A percentile compares a stretch with the other conserved stretches of the same genome.
These are phyloP conservation scores for Ormyrus thymus DNA, from an alignment of 2,888 invertebrate species.

Conservation along the genomic window DNA sequence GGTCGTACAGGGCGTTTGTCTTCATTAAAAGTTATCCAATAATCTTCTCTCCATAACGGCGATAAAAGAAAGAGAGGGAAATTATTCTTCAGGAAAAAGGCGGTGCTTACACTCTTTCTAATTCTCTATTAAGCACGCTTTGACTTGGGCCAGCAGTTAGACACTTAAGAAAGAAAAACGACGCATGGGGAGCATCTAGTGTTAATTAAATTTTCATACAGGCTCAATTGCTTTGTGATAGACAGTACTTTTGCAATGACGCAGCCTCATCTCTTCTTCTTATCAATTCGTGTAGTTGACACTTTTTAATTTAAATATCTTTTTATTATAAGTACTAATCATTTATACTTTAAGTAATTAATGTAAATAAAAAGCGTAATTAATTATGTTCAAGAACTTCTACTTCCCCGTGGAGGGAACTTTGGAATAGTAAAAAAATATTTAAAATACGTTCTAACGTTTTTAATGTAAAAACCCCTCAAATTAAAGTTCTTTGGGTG, in stretches of 20 bases:
- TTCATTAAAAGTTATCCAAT: slow-evolving; percentile 51
- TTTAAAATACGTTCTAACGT: too few species aligned
- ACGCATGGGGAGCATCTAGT: background rate
- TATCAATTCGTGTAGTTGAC: too few species aligned
- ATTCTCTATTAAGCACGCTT: slow-evolving; percentile 23
- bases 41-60: slow-evolving; percentile 39
- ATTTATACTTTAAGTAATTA: too few species aligned
- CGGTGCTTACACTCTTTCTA: slow-evolving; percentile 6
- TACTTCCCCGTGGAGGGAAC: too few species aligned
- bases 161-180: slow-evolving; percentile 21
- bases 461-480: too few species aligned
- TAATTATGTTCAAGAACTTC: too few species aligned
- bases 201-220: slow-evolving; percentile 35
- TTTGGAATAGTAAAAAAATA: too few species aligned
- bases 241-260: too few species aligned
- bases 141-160: background rate
- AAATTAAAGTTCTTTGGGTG: too few species aligned
- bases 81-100: slow-evolving; percentile 14
- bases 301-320: too few species aligned
- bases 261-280: background rate
- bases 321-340: too few species aligned
- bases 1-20: slow-evolving; percentile 30
- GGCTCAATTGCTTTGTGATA: background rate
- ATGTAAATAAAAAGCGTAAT: too few species aligned
- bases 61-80: slow-evolving; percentile 27